phyloP scores from a whole-genome alignment of 2,113 vertebrate species.

The Nerophis ophidion region DNA sequence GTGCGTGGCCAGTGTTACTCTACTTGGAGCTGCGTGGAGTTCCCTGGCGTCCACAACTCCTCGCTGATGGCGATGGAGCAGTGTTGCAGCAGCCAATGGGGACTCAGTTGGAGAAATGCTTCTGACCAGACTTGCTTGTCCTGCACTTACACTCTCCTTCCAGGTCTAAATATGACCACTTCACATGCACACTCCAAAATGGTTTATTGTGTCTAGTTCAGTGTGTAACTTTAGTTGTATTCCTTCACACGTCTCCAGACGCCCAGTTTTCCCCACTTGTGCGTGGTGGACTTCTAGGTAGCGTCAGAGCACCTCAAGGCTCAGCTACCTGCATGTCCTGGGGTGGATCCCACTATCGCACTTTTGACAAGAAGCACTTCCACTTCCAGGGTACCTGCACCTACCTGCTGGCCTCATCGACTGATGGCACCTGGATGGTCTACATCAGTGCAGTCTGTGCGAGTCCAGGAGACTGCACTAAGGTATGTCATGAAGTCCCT shows the following conservation, averaged over 20 bases:
- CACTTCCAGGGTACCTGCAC: slow-evolving; percentile 78
- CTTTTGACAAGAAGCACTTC: slow-evolving; percentile 83
- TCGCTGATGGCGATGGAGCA: slow-evolving; percentile 75
- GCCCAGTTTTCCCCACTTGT: slow-evolving; percentile 55
- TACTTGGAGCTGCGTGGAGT: slow-evolving; percentile 74
- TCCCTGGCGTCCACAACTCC: slow-evolving; percentile 56
- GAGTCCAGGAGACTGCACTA: slow-evolving; percentile 55
- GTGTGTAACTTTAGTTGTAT: not conserved
- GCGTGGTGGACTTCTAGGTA: slow-evolving; percentile 56
- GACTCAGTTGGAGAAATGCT: slow-evolving; percentile 79
- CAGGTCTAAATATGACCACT: slow-evolving; percentile 49
- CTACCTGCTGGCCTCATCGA: slow-evolving; percentile 75
- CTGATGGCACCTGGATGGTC: slow-evolving; percentile 79
- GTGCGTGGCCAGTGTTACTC: slow-evolving; percentile 75
- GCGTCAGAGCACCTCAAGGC: slow-evolving; percentile 46
- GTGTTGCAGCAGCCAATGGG: slow-evolving; percentile 80
- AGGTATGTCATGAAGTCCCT: slow-evolving; percentile 56
- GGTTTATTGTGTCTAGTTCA: not conserved
- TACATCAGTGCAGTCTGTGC: slow-evolving; percentile 65
- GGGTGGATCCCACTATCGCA: slow-evolving; percentile 80
- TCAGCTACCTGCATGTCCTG: slow-evolving; percentile 78
- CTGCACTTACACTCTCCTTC: slow-evolving; percentile 71
- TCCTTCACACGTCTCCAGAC: slow-evolving; percentile 46
- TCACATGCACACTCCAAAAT: not conserved
- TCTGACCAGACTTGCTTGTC: slow-evolving; percentile 72